These are phyloP conservation scores for Drosophila yooni DNA, from an alignment of 2,888 invertebrate species.

Conservation along the genomic window DNA sequence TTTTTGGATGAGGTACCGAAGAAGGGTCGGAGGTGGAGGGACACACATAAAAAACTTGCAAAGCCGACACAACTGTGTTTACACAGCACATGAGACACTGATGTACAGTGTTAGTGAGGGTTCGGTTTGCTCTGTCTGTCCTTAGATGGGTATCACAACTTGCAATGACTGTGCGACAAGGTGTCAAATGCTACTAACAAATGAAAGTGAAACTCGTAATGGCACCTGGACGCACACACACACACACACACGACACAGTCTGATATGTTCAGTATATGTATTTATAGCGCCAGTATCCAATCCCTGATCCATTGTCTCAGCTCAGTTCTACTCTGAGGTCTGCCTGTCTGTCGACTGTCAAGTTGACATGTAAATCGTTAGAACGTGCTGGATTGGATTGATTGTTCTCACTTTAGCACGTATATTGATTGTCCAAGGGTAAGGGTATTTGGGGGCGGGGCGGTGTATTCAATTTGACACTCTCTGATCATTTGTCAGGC, in stretches of 20 bases:
- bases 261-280: conserved; percentile 23
- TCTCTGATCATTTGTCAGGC: conserved; percentile 66
- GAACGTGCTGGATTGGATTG: conserved; percentile 77
- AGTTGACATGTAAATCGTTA: conserved; percentile 79
- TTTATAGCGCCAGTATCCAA: conserved; percentile 56
- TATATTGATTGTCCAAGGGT: conserved; percentile 47
- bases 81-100: conserved; percentile 18
- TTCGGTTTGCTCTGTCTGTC: conserved; percentile 19
- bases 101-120: conserved; percentile 7
- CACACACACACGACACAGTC: not conserved
- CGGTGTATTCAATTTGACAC: conserved; percentile 14
- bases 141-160: conserved; percentile 60
- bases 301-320: conserved; percentile 44
- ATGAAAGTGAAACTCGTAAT: conserved; percentile 79
- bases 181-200: conserved; percentile 81
- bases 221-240: conserved; percentile 70
- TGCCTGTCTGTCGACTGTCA: conserved; percentile 53
- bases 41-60: conserved; percentile 17
- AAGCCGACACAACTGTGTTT: conserved; percentile 69
- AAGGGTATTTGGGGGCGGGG: conserved; percentile 2
- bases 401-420: conserved; percentile 71
- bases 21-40: not conserved
- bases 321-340: conserved; percentile 7
- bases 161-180: conserved; percentile 65
- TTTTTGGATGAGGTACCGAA: conserved; percentile 32